These are phyloP conservation scores for Triplophysa bombifrons DNA, from an alignment of 2,797 vertebrate genomes.

Conservation along the genomic window DNA sequence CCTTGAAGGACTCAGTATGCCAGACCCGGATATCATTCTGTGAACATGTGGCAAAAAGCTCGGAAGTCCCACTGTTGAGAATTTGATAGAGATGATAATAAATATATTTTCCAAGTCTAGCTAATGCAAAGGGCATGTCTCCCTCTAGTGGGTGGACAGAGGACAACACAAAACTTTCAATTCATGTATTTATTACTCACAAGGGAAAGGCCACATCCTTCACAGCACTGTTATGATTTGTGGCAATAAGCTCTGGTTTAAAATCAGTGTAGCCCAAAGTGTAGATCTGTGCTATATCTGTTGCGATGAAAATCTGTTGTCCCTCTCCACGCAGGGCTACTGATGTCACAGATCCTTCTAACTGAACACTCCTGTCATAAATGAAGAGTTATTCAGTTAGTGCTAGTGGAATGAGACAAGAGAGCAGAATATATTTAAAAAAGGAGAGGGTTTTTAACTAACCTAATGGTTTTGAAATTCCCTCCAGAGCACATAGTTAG, in stretches of 20 bases:
- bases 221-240: slow-evolving; percentile 81
- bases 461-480: slow-evolving; percentile 85
- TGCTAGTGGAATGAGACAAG: neutral
- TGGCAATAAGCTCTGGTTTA: slow-evolving; percentile 80
- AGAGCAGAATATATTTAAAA: neutral
- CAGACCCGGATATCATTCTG: slow-evolving; percentile 86
- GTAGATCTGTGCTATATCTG: slow-evolving; percentile 83
- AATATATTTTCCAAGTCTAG: neutral
- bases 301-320: slow-evolving; percentile 85
- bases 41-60: slow-evolving; percentile 89
- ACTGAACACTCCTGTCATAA: slow-evolving; percentile 76
- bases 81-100: neutral
- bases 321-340: slow-evolving; percentile 79
- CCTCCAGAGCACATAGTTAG: slow-evolving; percentile 80
- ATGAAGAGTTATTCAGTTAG: neutral
- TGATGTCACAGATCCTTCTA: slow-evolving; percentile 86
- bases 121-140: slow-evolving; percentile 30
- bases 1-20: slow-evolving; percentile 79
- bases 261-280: slow-evolving; percentile 76
- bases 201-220: slow-evolving; percentile 80
- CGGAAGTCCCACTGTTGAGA: slow-evolving; percentile 78
- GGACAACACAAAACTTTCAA: neutral
- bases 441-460: slow-evolving; percentile 57
- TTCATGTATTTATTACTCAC: slow-evolving; percentile 74
- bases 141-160: slow-evolving; percentile 57